Conservation (phyloP, 2,113 vertebrate genomes). For the Lathamus discolor region DNA sequence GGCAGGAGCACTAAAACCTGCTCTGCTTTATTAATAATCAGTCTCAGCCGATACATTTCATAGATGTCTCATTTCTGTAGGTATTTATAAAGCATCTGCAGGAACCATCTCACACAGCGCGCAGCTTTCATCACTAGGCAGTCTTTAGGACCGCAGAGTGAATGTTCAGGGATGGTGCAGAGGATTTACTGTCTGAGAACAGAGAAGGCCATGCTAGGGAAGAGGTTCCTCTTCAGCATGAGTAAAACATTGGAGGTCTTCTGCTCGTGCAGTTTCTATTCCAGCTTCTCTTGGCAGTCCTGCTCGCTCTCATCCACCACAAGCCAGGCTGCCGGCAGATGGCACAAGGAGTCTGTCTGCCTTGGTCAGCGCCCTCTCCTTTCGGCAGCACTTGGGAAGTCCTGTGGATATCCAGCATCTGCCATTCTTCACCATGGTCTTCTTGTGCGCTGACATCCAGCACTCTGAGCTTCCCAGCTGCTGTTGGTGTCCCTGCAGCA, state of each 20-base stretch:
- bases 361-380: not conserved
- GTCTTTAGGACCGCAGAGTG: not conserved
- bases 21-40: not conserved
- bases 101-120: fast-evolving
- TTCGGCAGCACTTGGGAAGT: not conserved
- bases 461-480: not conserved
- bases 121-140: fast-evolving
- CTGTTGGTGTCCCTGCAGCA: not conserved
- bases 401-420: not conserved
- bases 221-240: not conserved
- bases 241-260: not conserved
- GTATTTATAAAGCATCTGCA: not conserved
- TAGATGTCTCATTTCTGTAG: not conserved
- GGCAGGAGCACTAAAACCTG: not conserved
- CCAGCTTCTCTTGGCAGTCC: not conserved
- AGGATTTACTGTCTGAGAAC: not conserved
- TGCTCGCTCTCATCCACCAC: fast-evolving
- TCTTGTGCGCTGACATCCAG: fast-evolving
- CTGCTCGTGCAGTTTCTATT: not conserved
- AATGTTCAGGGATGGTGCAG: not conserved
- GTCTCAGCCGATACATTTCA: not conserved
- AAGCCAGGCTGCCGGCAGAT: not conserved
- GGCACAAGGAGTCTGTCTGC: not conserved
- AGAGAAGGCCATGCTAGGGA: not conserved
- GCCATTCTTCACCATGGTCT: not conserved